phyloP scores from a whole-genome alignment of 2,888 invertebrate genomes.

The Eutolmus rufibarbis region DNA sequence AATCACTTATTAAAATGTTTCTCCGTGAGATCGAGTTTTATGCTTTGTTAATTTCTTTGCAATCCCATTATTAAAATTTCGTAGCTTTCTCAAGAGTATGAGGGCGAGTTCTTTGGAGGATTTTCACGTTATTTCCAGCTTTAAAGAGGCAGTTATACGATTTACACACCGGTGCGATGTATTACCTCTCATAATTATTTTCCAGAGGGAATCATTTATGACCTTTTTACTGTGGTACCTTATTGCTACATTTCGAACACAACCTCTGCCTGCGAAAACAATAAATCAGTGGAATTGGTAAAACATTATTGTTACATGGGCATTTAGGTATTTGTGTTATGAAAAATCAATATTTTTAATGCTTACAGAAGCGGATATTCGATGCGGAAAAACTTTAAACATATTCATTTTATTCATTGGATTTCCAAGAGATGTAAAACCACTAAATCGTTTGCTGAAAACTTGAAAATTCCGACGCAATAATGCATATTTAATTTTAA shows the following conservation, averaged over 20 bases:
- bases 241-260: background rate
- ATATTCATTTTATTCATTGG: background rate
- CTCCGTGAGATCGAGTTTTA: background rate
- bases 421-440: background rate
- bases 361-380: background rate
- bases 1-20: background rate
- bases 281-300: background rate
- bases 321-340: background rate
- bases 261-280: background rate
- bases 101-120: background rate
- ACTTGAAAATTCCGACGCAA: background rate
- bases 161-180: background rate
- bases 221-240: background rate
- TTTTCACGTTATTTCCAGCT: background rate
- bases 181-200: background rate
- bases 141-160: background rate
- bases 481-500: background rate
- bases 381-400: background rate
- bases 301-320: background rate
- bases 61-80: background rate
- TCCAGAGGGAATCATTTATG: background rate
- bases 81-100: background rate
- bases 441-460: background rate
- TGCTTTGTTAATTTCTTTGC: background rate
- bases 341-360: background rate